Conservation (phyloP, 2,888 invertebrate genomes). For the Byasa hedistus region DNA sequence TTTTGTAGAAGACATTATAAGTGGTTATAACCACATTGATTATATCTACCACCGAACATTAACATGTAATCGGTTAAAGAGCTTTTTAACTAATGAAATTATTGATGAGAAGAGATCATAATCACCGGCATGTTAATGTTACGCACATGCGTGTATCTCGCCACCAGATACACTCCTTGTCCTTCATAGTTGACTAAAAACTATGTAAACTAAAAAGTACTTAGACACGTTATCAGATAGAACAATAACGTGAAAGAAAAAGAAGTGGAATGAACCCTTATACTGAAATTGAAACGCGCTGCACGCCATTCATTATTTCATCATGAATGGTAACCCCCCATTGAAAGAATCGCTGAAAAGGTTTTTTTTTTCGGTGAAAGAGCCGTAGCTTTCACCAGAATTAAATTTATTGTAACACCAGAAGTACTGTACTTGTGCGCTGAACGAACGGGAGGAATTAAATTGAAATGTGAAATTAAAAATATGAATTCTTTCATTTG, state of each 20-base stretch:
- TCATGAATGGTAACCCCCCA: slow-evolving; percentile 7
- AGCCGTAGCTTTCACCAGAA: not conserved
- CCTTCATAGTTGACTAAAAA: no score
- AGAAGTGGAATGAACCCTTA: not conserved
- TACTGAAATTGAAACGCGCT: not conserved
- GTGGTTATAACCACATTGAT: no score
- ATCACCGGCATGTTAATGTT: no score
- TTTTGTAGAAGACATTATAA: no score
- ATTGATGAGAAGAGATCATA: no score
- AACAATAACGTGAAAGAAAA: not conserved
- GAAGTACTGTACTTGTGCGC: not conserved
- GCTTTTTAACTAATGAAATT: no score
- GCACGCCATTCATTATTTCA: slow-evolving; percentile 12
- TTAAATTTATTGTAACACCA: slow-evolving; percentile 2
- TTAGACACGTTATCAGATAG: not conserved
- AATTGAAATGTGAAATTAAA: slow-evolving; percentile 2
- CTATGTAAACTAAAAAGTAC: not conserved
- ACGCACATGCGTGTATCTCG: no score
- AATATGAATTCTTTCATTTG: not conserved
- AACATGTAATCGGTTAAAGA: no score
- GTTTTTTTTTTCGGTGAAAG: not conserved
- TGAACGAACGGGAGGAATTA: not conserved
- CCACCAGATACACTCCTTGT: no score
- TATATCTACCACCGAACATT: no score
- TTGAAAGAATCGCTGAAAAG: slow-evolving; percentile 2